Conservation (phyloP, 2,888 invertebrate species). For the Scotopteryx bipunctaria region DNA sequence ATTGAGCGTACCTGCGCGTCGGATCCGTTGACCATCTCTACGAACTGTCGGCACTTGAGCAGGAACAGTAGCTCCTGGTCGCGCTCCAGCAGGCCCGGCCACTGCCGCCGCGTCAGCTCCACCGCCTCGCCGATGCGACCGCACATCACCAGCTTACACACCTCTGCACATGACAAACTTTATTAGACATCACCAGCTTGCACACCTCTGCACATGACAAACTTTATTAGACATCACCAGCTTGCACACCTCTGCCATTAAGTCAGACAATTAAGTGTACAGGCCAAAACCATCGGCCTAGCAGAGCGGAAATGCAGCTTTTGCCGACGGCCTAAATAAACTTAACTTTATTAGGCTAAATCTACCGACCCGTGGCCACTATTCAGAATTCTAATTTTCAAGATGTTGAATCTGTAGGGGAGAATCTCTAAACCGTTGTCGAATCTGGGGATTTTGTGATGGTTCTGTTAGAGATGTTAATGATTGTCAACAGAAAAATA, state of each 20-base stretch:
- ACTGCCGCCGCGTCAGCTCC: slow-evolving; percentile 92
- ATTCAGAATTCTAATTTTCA: too few relatives aligned
- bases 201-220: slow-evolving; percentile 85
- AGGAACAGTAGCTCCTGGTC: slow-evolving; percentile 96
- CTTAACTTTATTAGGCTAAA: too few relatives aligned
- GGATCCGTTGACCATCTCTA: slow-evolving; percentile 98
- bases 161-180: slow-evolving; percentile 67
- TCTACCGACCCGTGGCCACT: too few relatives aligned
- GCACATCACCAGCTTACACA: slow-evolving; percentile 94
- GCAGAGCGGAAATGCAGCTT: too few relatives aligned
- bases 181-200: slow-evolving; percentile 89
- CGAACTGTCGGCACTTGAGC: slow-evolving; percentile 98
- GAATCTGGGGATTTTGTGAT: too few relatives aligned
- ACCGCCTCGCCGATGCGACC: slow-evolving; percentile 98
- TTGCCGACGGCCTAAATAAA: too few relatives aligned
- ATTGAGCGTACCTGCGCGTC: slow-evolving; percentile 87
- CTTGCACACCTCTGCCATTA: slow-evolving; percentile 91
- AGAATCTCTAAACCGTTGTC: too few relatives aligned
- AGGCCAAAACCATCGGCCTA: too few relatives aligned
- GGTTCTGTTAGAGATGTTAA: too few relatives aligned
- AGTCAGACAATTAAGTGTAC: too few relatives aligned
- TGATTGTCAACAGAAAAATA: too few relatives aligned
- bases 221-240: slow-evolving; percentile 86
- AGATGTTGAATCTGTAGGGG: too few relatives aligned
- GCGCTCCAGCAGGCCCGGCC: slow-evolving; percentile 96